phyloP scores from a whole-genome alignment of 1,140 invertebrate genomes.

The Papilio glaucus region DNA sequence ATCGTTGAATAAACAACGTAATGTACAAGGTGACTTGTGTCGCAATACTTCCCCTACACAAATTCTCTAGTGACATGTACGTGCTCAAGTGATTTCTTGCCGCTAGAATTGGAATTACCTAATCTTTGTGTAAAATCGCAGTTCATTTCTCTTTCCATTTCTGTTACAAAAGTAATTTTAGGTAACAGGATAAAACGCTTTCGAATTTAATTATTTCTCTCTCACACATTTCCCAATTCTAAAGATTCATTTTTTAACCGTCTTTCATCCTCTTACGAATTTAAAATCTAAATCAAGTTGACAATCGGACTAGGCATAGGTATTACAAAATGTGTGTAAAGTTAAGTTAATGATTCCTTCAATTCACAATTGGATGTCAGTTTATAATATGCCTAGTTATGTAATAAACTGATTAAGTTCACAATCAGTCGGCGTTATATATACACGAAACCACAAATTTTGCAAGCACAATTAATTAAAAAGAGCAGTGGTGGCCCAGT shows the following conservation, averaged over 20 bases:
- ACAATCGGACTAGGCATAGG: too few species aligned
- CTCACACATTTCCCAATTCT: slow-evolving; percentile 2
- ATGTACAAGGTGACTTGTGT: slow-evolving; percentile 25
- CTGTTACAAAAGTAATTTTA: slow-evolving; percentile 40
- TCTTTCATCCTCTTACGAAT: background rate
- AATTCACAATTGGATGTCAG: too few species aligned
- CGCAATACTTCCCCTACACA: slow-evolving; percentile 47
- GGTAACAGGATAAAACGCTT: slow-evolving; percentile 35
- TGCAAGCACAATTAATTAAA: too few species aligned
- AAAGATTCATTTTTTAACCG: slow-evolving; percentile 3
- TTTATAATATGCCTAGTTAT: too few species aligned
- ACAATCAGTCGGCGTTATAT: too few species aligned
- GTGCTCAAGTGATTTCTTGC: slow-evolving; percentile 71
- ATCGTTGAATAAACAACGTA: slow-evolving; percentile 34
- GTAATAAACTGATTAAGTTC: too few species aligned
- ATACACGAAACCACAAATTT: too few species aligned
- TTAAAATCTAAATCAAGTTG: background rate
- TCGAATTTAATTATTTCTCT: slow-evolving; percentile 35
- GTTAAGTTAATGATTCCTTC: too few species aligned
- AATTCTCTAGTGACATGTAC: slow-evolving; percentile 60
- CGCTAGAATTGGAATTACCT: slow-evolving; percentile 61
- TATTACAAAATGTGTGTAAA: too few species aligned
- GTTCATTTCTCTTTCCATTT: slow-evolving; percentile 52
- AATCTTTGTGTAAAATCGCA: slow-evolving; percentile 58
- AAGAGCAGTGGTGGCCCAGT: too few species aligned